Base-by-base conservation (phyloP, 2,797 vertebrate species). In the Erpetoichthys calabaricus region DNA sequence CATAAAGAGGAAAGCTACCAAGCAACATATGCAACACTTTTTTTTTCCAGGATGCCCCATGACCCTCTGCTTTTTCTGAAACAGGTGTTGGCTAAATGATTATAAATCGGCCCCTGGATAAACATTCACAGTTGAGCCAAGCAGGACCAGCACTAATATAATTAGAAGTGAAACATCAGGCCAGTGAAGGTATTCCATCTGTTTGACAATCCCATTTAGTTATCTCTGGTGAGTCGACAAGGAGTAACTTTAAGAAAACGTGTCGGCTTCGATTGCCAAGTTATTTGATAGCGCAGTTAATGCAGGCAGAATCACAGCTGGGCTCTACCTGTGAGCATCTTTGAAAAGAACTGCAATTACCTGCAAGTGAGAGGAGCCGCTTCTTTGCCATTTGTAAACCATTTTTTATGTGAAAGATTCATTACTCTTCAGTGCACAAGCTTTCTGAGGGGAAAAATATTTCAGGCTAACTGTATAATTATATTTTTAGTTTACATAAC, bases 31-130 rank as follows among this genome's bases (percentile, higher is more conserved):
- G 85, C 71, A 81, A 76, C 77, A 80, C 79, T 84, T 75, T 52
- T 50, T 64, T 73, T 84, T 80, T 71, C 0, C 70, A 84, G 82
- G 82, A 72, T 87, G 85, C 82, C 84, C 83, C 85, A 57, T 89
- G 86, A 91, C 90, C 90, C 89, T 85, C 87, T 86, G 79, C 87
- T 85, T 87, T 70, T 76, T 85, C 88, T 90, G 83, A 92, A 94
- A 94, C 92, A 97, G 94, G 92, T 97, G 92, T 87, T 84, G 82
- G 80, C 86, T 94, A 95, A 97, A 97, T 94, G 90, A 91, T 93
- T 91, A 95, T 94, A 92, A 97, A 97, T 97, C 90, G 88, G 89
- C 90, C 88, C 88, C 89, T 93, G 90, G 89, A 89, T 92, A 90
- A 89, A 92, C 88, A 90, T 90, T 82, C 90, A 90, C 86, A 84